Percentiles rank a stretch among this genome's conserved stretches.
These are phyloP conservation scores for Artemisiospiza belli DNA, from an alignment of 2,113 vertebrate species.

Conservation along the genomic window DNA sequence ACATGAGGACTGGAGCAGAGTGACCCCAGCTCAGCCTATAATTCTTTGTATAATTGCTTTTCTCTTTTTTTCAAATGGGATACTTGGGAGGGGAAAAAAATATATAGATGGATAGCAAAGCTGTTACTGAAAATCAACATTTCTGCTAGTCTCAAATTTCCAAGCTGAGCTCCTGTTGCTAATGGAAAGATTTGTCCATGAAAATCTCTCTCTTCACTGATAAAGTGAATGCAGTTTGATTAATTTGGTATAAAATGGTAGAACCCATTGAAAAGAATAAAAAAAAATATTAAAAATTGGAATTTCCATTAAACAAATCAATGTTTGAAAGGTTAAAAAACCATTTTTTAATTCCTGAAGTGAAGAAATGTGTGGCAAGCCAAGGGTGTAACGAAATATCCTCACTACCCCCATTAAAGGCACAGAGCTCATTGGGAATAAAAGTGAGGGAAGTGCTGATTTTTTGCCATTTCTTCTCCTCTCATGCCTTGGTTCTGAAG, in stretches of 20 bases:
- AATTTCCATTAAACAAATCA: not conserved
- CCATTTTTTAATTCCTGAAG: not conserved
- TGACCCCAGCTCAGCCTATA: not conserved
- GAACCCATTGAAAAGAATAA: not conserved
- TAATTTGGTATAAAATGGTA: not conserved
- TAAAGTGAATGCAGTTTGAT: not conserved
- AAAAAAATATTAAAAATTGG: no score
- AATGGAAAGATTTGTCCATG: not conserved
- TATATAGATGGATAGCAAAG: not conserved
- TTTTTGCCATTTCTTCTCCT: not conserved
- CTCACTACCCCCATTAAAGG: not conserved
- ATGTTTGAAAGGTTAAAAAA: fast-evolving
- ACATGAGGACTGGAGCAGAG: not conserved
- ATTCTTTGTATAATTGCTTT: not conserved
- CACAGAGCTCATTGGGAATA: not conserved
- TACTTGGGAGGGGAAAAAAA: not conserved
- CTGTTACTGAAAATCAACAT: not conserved
- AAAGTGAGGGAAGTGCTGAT: not conserved
- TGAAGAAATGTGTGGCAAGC: not conserved
- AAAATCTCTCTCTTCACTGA: not conserved
- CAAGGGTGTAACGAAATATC: not conserved
- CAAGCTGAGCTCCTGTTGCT: not conserved
- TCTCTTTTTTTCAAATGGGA: not conserved
- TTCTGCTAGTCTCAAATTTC: not conserved
- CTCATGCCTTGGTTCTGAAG: not conserved